Evolutionary conservation across 2,888 invertebrate species (phyloP).

Genomic region (Diogma glabrata): DNA sequence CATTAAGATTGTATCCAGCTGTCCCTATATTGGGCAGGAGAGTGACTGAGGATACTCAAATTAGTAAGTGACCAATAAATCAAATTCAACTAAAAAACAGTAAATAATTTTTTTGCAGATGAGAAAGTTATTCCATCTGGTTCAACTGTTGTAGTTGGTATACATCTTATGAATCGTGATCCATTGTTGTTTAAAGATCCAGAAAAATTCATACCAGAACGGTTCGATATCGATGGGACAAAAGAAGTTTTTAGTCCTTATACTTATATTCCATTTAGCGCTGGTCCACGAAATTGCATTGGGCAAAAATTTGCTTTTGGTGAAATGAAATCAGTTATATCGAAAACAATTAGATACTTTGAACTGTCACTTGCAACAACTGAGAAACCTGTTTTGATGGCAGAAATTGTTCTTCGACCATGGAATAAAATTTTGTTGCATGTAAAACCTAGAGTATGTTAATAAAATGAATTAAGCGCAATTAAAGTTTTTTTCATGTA

Average conservation of each 20-base stretch:
- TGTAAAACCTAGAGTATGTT: too few species aligned
- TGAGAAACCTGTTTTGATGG: conserved; percentile 26
- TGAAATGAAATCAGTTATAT: conserved; percentile 31
- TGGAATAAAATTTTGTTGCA: conserved; percentile 25
- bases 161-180: conserved; percentile 29
- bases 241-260: conserved; percentile 26
- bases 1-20: conserved; percentile 50
- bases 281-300: conserved; percentile 44
- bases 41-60: conserved; percentile 39
- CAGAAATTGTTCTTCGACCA: conserved; percentile 31
- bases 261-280: conserved; percentile 32
- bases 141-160: conserved; percentile 27
- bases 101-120: too few species aligned
- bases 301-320: conserved; percentile 35
- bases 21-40: conserved; percentile 48
- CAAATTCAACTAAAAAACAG: too few species aligned
- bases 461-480: too few species aligned
- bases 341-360: conserved; percentile 31
- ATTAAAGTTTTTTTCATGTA: too few species aligned
- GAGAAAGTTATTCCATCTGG: conserved; percentile 26
- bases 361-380: conserved; percentile 26
- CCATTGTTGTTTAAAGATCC: conserved; percentile 26
- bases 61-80: too few species aligned
- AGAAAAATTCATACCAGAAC: conserved; percentile 28
- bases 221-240: conserved; percentile 34